phyloP scores from a whole-genome alignment of 2,113 vertebrate species.

The Plecturocebus donacophilus region DNA sequence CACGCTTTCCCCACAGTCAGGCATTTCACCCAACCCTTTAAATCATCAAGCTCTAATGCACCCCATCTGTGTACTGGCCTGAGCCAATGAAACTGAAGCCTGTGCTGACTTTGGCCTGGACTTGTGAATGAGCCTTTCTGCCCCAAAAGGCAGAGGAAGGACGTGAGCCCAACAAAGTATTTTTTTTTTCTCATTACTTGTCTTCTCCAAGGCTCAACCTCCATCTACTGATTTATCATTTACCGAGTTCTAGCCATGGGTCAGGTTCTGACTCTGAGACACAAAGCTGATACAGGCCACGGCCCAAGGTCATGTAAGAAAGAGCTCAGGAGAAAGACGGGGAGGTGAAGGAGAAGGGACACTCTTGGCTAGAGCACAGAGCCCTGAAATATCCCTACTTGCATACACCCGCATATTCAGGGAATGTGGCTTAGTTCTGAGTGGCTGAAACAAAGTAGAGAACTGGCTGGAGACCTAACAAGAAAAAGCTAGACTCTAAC shows the following conservation, averaged over 20 bases:
- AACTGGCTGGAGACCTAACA: neutral
- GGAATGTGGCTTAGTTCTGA: neutral
- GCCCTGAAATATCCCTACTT: neutral
- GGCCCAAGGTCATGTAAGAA: neutral
- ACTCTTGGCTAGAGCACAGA: neutral
- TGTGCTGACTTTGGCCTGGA: slow-evolving; percentile 78
- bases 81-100: slow-evolving; percentile 78
- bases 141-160: slow-evolving; percentile 58
- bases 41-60: slow-evolving; percentile 74
- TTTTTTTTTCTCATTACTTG: neutral
- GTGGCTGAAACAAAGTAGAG: neutral
- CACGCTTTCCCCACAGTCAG: slow-evolving; percentile 59
- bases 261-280: neutral
- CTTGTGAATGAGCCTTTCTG: slow-evolving; percentile 77
- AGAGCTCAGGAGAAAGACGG: neutral
- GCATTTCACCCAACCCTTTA: slow-evolving; percentile 75
- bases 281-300: neutral
- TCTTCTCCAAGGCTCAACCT: neutral
- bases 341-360: neutral
- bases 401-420: neutral
- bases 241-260: neutral
- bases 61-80: slow-evolving; percentile 63
- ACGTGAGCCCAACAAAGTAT: slow-evolving; percentile 1
- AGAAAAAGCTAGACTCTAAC: neutral
- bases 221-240: neutral